A percentile compares a stretch with the other conserved stretches of the same genome.
These are phyloP conservation scores for Saccopteryx leptura DNA, from an alignment of 2,113 vertebrate species.

Conservation along the genomic window DNA sequence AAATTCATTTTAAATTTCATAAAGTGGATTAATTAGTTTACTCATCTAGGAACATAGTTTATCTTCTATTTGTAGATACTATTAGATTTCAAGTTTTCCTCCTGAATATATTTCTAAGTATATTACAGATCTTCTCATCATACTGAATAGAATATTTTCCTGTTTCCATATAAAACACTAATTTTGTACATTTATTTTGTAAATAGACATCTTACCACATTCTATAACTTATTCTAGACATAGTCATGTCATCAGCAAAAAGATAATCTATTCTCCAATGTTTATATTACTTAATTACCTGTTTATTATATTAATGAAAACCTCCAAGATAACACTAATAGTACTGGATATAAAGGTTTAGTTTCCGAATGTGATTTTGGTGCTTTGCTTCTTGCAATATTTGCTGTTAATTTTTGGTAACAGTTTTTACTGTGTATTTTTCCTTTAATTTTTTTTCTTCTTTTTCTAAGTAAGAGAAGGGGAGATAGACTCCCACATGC, in stretches of 20 bases:
- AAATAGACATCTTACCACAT: background rate
- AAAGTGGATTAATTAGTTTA: background rate
- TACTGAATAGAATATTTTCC: conserved; percentile 9
- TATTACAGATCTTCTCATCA: conserved; percentile 13
- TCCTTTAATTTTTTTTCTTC: background rate
- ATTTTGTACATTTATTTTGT: background rate
- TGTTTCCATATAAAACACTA: background rate
- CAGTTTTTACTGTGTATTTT: background rate
- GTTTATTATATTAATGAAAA: background rate
- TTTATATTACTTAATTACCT: conserved; percentile 19
- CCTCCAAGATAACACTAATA: background rate
- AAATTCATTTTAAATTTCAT: background rate
- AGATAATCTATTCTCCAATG: background rate
- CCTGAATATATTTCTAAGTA: conserved; percentile 46
- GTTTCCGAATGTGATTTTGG: background rate
- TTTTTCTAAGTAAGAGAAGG: too few species aligned
- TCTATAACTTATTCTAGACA: conserved; percentile 17
- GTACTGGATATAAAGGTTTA: background rate
- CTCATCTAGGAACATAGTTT: conserved; percentile 11
- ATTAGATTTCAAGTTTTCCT: background rate
- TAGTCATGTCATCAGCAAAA: background rate
- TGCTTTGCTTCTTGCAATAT: background rate
- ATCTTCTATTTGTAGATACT: background rate
- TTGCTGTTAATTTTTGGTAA: background rate
- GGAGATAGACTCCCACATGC: too few species aligned